Base-by-base conservation (phyloP, 2,113 vertebrate species). In the Psephotus haematonotus region DNA sequence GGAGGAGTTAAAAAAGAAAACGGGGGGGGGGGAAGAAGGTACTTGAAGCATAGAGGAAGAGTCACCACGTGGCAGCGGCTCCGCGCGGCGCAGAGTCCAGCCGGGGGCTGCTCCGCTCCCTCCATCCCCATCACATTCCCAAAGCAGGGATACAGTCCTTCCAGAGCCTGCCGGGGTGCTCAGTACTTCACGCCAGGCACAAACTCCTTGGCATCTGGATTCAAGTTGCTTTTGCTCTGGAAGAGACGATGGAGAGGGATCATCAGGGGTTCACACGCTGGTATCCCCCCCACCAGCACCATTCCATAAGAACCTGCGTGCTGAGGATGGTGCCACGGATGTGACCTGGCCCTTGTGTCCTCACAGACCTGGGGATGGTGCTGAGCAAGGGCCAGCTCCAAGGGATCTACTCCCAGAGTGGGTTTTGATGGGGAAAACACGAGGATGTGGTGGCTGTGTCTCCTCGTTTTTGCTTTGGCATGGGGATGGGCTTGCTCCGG, bases 161-260 rank as follows among this genome's bases (percentile, higher is more conserved):
- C 76, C 65, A 69, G 72, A 95, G 85, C 63, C 63, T 65, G 82
- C 97, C 97, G 96, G 90, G 84, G 93, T 90, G 86, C 95, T 98
- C 98, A 99, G 98, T 99, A 99, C 98, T 99, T 99, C 98, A 99
- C 99, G 78, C 99, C 99, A 3, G 99, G 99, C 90, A 99, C 97
- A 55, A 99, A 99, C 97, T 99, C 99, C 99, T 99, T 99, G 74
- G 99, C 99, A 44, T 99, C 99, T 1, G 99, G 99, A 88, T 99
- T 99, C 98, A 99, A 98, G 97, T 98, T 98, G 98, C 99, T 99
- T 99, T 99, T 99, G 98, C 98, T 99, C 99, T 99, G 98, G 37
- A 96, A 95, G 67, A 80, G 96, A 80, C 70, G 35, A 33, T 53
- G 75, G 68, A 81, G 10, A 31, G 27, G 60, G n/a, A 39, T 13